Conservation (phyloP, 2,888 invertebrate genomes). For the Argyra leucocephala region DNA sequence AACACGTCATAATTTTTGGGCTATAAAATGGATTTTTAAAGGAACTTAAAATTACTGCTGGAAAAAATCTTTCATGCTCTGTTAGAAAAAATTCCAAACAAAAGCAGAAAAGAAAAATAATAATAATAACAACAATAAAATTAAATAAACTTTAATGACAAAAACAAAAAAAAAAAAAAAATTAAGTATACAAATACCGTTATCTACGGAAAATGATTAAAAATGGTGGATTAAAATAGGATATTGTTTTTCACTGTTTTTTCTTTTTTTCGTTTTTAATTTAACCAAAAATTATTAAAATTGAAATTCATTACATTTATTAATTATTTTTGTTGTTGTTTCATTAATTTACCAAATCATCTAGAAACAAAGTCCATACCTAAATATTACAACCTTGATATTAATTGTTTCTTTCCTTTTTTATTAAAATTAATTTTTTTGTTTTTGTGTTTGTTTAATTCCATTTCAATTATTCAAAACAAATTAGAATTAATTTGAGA, state of each 20-base stretch:
- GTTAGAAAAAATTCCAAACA: background rate
- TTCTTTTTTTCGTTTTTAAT: background rate
- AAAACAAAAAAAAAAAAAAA: background rate
- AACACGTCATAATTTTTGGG: constrained; percentile 6
- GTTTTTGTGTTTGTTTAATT: too few relatives aligned
- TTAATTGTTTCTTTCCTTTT: background rate
- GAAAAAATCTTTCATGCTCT: constrained; percentile 4
- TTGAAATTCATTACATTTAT: background rate
- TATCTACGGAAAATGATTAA: background rate
- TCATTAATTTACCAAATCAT: background rate
- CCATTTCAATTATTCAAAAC: background rate
- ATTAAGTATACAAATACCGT: too few relatives aligned
- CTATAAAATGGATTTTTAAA: constrained; percentile 1
- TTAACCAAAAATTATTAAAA: background rate
- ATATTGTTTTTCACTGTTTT: background rate
- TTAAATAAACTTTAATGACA: constrained; percentile 1
- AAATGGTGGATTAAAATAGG: background rate
- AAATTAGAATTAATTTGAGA: constrained; percentile 6
- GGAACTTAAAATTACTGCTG: constrained; percentile 4
- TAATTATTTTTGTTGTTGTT: background rate
- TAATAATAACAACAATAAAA: background rate
- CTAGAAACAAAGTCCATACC: background rate
- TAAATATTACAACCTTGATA: background rate
- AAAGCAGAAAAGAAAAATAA: background rate
- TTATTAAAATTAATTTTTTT: background rate